Evolutionary conservation across 2,113 vertebrate species (phyloP).

Genomic region (Arothron firmamentum): DNA sequence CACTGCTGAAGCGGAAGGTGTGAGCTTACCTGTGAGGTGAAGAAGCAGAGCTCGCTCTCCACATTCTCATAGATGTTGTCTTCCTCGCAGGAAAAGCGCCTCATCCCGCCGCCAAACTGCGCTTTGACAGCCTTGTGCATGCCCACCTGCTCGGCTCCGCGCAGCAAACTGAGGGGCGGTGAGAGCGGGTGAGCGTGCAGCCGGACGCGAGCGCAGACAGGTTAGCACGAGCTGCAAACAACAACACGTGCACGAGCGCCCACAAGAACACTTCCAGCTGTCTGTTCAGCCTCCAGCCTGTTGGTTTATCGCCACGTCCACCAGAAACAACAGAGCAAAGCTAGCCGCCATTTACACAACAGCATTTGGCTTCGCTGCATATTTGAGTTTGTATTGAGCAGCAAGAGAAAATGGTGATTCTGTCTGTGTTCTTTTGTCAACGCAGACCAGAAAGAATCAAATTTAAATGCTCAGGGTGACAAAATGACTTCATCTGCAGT

Average conservation of each 20-base stretch:
- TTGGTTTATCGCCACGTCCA: no score
- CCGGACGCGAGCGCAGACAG: neutral
- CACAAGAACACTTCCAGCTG: neutral
- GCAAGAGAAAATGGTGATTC: no score
- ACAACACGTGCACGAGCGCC: neutral
- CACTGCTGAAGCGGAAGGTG: no score
- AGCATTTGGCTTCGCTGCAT: neutral
- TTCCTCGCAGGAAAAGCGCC: constrained; percentile 91
- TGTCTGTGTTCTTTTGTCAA: no score
- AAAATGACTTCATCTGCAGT: neutral
- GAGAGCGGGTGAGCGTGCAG: constrained; percentile 20
- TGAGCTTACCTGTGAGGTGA: constrained; percentile 87
- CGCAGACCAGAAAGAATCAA: neutral
- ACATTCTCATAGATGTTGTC: constrained; percentile 97
- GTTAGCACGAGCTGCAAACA: constrained; percentile 9
- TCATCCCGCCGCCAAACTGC: constrained; percentile 87
- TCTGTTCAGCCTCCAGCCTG: neutral
- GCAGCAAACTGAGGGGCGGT: constrained; percentile 74
- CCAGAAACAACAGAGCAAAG: no score
- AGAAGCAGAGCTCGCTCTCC: constrained; percentile 91
- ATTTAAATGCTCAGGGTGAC: neutral
- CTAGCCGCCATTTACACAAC: neutral
- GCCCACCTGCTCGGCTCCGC: constrained; percentile 89
- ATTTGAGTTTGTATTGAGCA: neutral
- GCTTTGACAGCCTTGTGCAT: constrained; percentile 88